Evolutionary conservation across 2,797 vertebrate species (phyloP).

Genomic region (Champsocephalus gunnari): DNA sequence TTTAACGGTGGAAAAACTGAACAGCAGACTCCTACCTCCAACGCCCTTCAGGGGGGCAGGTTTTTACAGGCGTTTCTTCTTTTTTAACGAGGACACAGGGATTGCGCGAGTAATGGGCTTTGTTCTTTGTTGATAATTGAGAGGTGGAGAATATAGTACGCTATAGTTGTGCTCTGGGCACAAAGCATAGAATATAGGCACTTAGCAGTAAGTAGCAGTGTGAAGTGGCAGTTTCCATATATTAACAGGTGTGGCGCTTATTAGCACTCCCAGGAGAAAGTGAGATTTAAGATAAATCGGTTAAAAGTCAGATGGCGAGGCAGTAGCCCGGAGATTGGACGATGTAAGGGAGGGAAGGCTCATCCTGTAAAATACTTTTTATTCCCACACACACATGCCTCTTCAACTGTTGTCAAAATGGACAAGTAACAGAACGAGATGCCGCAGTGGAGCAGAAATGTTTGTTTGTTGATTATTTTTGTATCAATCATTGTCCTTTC

Average conservation of each 20-base stretch:
- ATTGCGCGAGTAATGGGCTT: constrained; percentile 36
- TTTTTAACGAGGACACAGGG: constrained; percentile 57
- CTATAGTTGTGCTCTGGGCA: constrained; percentile 29
- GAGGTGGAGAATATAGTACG: constrained; percentile 21
- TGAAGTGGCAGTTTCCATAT: constrained; percentile 50
- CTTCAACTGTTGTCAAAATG: constrained; percentile 12
- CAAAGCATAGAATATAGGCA: constrained; percentile 27
- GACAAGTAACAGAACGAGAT: constrained; percentile 9
- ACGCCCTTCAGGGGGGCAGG: constrained; percentile 22
- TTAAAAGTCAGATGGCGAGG: constrained; percentile 22
- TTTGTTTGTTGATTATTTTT: neutral
- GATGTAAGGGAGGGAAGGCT: constrained; percentile 1
- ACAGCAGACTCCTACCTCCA: constrained; percentile 40
- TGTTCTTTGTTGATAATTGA: constrained; percentile 44
- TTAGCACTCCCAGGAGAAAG: constrained; percentile 44
- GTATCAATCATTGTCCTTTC: neutral
- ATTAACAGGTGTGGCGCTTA: constrained; percentile 42
- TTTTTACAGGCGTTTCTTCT: constrained; percentile 50
- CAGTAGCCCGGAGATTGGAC: constrained; percentile 22
- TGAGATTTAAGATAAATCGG: constrained; percentile 29
- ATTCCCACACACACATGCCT: neutral
- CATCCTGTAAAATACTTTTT: neutral
- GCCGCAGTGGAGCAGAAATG: neutral
- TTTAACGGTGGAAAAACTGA: constrained; percentile 32
- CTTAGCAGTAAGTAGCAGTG: constrained; percentile 40